A percentile compares a stretch with the other conserved stretches of the same genome.
Conservation (phyloP, 2,888 invertebrate species). For the Zeuzera pyrina region DNA sequence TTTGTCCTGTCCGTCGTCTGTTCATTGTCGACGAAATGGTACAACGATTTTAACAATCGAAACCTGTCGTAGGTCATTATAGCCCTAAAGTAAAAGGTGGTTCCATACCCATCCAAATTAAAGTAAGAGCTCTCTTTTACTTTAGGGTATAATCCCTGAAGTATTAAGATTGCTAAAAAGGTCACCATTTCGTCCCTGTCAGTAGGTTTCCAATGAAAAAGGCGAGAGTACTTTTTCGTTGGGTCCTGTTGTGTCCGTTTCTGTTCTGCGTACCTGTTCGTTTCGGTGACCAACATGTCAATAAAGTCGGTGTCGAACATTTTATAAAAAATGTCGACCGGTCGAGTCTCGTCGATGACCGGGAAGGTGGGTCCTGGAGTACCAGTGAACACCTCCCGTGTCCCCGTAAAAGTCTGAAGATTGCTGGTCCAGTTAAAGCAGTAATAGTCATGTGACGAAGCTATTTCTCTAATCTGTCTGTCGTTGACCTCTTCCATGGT, state of each 20-base stretch:
- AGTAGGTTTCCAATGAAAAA: background rate
- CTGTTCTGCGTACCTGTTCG: constrained; percentile 1
- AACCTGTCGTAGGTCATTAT: constrained; percentile 21
- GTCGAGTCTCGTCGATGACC: background rate
- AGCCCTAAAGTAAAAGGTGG: constrained; percentile 14
- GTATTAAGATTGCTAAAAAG: constrained; percentile 16
- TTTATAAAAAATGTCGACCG: constrained; percentile 2
- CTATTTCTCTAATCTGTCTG: no score
- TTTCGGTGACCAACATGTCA: constrained; percentile 1
- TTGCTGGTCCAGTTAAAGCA: no score
- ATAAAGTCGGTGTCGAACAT: constrained; percentile 2
- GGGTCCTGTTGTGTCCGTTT: no score
- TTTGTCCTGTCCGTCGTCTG: constrained; percentile 6
- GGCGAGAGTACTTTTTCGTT: no score
- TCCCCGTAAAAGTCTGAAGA: no score
- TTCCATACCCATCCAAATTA: constrained; percentile 17
- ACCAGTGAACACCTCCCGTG: background rate
- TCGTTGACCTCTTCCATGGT: no score
- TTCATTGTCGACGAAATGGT: constrained; percentile 15
- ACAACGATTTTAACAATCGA: constrained; percentile 14
- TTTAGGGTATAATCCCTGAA: constrained; percentile 18
- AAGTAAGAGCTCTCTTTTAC: constrained; percentile 17
- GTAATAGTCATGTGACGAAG: no score
- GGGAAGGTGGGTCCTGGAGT: background rate
- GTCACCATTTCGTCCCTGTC: constrained; percentile 1